A percentile compares a stretch with the other conserved stretches of the same genome.
phyloP scores from a whole-genome alignment of 2,113 vertebrate genomes.

The Mus pahari region DNA sequence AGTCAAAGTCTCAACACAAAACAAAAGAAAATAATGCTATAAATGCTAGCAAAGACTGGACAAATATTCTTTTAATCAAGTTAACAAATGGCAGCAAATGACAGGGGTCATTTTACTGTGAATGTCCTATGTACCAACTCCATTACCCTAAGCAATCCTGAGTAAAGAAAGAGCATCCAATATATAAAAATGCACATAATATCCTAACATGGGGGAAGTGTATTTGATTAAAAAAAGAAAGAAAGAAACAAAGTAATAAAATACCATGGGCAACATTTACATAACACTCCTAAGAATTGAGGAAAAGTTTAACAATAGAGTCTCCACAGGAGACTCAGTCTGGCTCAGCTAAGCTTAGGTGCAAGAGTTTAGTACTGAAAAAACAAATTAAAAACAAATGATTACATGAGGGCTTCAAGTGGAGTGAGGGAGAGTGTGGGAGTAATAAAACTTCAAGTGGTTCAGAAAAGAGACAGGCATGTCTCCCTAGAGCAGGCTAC shows the following conservation, averaged over 20 bases:
- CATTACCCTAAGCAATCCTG: not conserved
- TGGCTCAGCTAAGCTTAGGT: not conserved
- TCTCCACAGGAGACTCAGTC: not conserved
- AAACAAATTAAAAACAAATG: not conserved
- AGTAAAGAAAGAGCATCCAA: not conserved
- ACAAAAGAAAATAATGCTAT: not conserved
- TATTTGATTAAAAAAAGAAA: not conserved
- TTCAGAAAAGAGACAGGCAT: not conserved
- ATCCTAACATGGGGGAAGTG: not conserved
- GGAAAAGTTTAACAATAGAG: too few species aligned
- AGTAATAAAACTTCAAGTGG: not conserved
- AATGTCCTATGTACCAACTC: not conserved
- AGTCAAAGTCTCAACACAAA: not conserved
- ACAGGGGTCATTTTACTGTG: not conserved
- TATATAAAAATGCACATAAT: not conserved
- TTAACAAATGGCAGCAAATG: not conserved
- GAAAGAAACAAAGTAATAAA: too few species aligned
- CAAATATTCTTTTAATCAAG: not conserved
- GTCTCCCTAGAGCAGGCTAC: not conserved
- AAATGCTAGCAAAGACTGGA: not conserved
- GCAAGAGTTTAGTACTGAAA: not conserved
- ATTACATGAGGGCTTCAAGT: not conserved
- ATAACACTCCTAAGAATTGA: not conserved
- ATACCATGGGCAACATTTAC: not conserved
- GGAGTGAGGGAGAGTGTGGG: fast-evolving